A percentile compares a stretch with the other conserved stretches of the same genome.
Conservation (phyloP, 1,140 invertebrate species). For the Delia radicum region DNA sequence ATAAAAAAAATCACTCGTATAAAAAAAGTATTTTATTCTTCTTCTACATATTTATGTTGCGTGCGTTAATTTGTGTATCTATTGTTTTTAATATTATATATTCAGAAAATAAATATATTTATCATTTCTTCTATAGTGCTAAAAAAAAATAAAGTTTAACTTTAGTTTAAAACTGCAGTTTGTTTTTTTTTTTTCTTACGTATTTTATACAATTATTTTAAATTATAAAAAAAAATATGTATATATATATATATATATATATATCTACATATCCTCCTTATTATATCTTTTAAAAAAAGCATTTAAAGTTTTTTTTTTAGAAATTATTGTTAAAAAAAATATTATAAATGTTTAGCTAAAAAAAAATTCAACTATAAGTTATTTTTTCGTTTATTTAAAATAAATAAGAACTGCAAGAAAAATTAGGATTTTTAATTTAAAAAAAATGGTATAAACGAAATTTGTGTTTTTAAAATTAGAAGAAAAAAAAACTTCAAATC, state of each 20-base stretch:
- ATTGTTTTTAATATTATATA: neutral
- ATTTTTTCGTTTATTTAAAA: too few relatives aligned
- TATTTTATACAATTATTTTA: neutral
- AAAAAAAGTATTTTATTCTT: neutral
- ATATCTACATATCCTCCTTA: neutral
- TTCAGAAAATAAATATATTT: neutral
- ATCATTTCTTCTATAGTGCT: neutral
- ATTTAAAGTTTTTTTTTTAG: neutral
- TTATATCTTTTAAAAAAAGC: neutral
- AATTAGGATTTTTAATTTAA: neutral
- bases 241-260: too few relatives aligned
- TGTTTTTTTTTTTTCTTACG: neutral
- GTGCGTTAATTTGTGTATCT: neutral
- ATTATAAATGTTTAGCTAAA: neutral
- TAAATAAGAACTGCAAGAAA: neutral
- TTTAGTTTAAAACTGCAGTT: neutral
- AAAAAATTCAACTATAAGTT: neutral
- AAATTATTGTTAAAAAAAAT: neutral
- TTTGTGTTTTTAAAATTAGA: neutral
- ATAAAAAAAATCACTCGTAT: slow-evolving; percentile 5
- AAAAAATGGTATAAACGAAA: neutral
- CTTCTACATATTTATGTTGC: neutral
- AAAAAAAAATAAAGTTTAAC: neutral
- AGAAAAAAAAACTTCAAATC: too few relatives aligned
- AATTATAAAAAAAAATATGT: neutral